Conservation (phyloP, 2,797 vertebrate species). For the Paguma larvata region DNA sequence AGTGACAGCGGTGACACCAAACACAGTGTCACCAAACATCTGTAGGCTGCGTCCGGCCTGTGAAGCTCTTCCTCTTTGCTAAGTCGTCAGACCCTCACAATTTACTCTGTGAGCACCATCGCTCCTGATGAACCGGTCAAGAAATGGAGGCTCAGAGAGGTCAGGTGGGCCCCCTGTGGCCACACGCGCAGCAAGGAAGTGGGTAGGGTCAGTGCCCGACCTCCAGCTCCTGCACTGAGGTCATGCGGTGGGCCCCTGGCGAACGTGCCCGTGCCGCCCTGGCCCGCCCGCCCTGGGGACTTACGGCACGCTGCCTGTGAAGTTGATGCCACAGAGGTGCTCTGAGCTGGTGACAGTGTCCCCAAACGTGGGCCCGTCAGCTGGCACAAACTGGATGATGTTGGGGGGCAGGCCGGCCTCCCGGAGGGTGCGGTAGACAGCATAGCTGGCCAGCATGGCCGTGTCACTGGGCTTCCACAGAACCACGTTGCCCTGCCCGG, state of each 20-base stretch:
- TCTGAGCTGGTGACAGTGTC: constrained; percentile 93
- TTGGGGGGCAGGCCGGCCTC: constrained; percentile 95
- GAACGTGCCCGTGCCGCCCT: accelerated
- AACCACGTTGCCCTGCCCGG: constrained; percentile 95
- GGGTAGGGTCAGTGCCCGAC: accelerated
- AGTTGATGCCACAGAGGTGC: constrained; percentile 96
- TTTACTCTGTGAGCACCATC: neutral
- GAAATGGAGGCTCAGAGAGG: neutral
- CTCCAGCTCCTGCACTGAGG: neutral
- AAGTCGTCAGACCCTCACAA: neutral
- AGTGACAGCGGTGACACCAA: neutral
- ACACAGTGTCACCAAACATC: accelerated
- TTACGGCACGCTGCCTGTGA: constrained; percentile 97
- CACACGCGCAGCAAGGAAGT: neutral
- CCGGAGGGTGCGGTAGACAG: constrained; percentile 93
- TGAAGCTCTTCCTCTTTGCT: no score
- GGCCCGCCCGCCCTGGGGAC: constrained; percentile 4
- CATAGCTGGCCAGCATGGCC: constrained; percentile 94
- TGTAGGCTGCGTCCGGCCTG: neutral
- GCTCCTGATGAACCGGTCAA: accelerated
- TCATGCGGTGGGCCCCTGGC: neutral
- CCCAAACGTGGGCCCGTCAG: constrained; percentile 95
- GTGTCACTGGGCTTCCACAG: constrained; percentile 98
- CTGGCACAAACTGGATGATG: constrained; percentile 96
- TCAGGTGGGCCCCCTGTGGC: neutral